Base-by-base conservation (phyloP, 2,888 invertebrate species). In the Lagria hirta region DNA sequence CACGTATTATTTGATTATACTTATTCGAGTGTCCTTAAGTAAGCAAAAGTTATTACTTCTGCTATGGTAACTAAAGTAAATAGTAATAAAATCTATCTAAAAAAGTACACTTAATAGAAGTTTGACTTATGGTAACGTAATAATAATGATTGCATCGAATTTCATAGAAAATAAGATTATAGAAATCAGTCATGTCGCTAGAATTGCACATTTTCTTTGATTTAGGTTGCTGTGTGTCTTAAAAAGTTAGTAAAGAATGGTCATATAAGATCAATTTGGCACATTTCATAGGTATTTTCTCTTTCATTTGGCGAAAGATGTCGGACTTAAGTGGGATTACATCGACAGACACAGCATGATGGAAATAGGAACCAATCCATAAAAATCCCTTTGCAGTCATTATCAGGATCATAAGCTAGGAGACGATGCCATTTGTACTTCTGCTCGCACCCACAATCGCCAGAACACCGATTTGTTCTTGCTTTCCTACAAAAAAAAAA, bases 281-380 rank as follows among this genome's bases (percentile, higher is more conserved):
- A 41, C 41, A 33, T 41, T 41, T 40, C 15, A 11, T 28, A 15
- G 8, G 29, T 28, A 7, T 36, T 24, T 27, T 12, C 20, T 14
- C 13, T 13, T 18, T 36, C 7, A 17, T 22, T 16, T 11, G 13
- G 13, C 15, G 3, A 14, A 6, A 12, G 10, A 14, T 18, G 17
- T 14, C 15, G 14, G 8, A 15, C 2, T 30, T 33, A 47, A 23
- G 48, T 52, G n/a, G 72, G 70, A 40, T 62, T 65, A 59, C 79
- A 80, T 29, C 80, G 75, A 71, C 93, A 94, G n/a, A 92, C 87
- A 66, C 93, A 93, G 70, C 92, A 93, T 0, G 91, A 90, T 1
- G 93, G 93, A 70, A 93, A 93, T 55, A 89, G 83, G 75, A 93
- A 92, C 93, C 93, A 94, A 70, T 94, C 93, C 56, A 91, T 90